Conservation (phyloP, 1,140 invertebrate genomes). For the Hypothenemus hampei region DNA sequence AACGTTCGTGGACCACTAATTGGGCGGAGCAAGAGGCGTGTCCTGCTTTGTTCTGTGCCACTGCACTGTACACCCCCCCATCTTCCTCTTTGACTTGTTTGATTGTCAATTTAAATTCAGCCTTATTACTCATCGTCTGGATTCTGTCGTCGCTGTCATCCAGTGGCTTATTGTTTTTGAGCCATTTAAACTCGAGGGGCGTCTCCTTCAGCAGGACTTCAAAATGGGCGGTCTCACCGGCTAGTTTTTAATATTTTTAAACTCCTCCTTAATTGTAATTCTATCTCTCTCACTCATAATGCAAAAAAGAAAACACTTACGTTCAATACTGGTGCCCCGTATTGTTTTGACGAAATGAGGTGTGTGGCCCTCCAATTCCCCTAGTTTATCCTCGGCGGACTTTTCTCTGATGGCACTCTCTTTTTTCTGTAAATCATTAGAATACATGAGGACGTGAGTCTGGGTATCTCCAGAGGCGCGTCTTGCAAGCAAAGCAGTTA, state of each 20-base stretch:
- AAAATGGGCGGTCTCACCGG: constrained; percentile 80
- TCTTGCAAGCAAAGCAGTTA: constrained; percentile 7
- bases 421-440: constrained; percentile 21
- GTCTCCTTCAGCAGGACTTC: constrained; percentile 69
- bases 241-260: no score
- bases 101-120: constrained; percentile 66
- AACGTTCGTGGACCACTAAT: constrained; percentile 77
- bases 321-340: constrained; percentile 68
- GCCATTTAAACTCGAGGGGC: constrained; percentile 68
- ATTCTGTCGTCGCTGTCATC: constrained; percentile 72
- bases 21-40: constrained; percentile 78
- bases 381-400: constrained; percentile 31
- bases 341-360: constrained; percentile 68
- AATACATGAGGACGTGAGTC: constrained; percentile 21
- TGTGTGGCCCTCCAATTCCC: constrained; percentile 49
- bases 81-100: constrained; percentile 77
- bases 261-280: no score
- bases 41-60: constrained; percentile 77
- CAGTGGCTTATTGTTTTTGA: constrained; percentile 83
- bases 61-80: constrained; percentile 84
- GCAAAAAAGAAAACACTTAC: constrained; percentile 53
- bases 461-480: constrained; percentile 18
- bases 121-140: constrained; percentile 53
- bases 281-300: no score
- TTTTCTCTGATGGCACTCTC: constrained; percentile 22